These are phyloP conservation scores for Anastrepha ludens DNA, from an alignment of 1,140 invertebrate genomes.

Conservation along the genomic window DNA sequence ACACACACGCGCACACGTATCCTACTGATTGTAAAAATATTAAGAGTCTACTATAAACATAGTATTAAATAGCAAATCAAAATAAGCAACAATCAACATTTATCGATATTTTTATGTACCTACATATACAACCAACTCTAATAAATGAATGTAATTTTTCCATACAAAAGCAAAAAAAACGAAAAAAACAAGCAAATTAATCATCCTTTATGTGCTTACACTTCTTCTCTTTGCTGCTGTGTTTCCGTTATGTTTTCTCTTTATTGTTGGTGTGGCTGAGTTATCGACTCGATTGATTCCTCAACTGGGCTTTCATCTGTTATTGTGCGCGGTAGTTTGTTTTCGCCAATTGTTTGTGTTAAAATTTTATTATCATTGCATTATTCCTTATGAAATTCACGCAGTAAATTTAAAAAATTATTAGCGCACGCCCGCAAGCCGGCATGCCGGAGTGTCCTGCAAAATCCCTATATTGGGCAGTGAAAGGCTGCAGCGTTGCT, in stretches of 20 bases:
- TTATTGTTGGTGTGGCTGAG: neutral
- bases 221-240: neutral
- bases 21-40: neutral
- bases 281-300: neutral
- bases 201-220: neutral
- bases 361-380: constrained; percentile 42
- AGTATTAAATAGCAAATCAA: neutral
- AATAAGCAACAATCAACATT: neutral
- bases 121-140: neutral
- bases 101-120: constrained; percentile 29
- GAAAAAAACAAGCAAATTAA: neutral
- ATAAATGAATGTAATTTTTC: constrained; percentile 31
- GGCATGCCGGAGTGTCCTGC: neutral
- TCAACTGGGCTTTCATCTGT: neutral
- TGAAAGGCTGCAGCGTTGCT: neutral
- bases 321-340: constrained; percentile 11
- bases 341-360: neutral
- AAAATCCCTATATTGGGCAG: neutral
- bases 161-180: neutral
- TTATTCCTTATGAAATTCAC: neutral
- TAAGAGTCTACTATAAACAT: constrained; percentile 17
- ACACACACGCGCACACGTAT: neutral
- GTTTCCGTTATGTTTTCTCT: neutral
- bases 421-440: neutral
- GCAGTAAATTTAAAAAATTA: constrained; percentile 5